Base-by-base conservation (phyloP, 92 coral and sea anemone genomes). In the Metridium senile region DNA sequence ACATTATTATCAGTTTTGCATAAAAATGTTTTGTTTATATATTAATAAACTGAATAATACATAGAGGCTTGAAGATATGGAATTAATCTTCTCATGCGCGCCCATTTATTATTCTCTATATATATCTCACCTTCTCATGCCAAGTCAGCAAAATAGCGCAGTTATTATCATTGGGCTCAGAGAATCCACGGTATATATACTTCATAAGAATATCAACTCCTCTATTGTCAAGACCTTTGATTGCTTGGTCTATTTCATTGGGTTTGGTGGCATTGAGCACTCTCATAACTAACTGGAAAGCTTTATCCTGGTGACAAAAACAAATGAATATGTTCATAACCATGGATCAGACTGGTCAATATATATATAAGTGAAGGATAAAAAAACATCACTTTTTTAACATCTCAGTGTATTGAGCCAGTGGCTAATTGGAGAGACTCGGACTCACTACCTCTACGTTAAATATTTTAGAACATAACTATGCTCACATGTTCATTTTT, bases 111-210 rank as follows among this genome's bases (percentile, higher is more conserved):
- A 39, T 39, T 13, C 13, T 39, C 49, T 4, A 39, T 39, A 39
- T 4, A 39, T 39, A 39, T 76, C 90, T 26, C 11, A 96, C 99
- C 93, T 88, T 96, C 49, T 96, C 99, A 85, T 96, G 99, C 97
- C 97, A 96, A 26, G 90, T 80, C 0, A 96, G 89, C 9, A 96
- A 82, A 30, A 80, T 39, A 46, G 93, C 96, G 75, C 99, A 89
- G 66, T 85, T 84, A 64, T 89, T 93, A 33, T 96, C 99, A 20
- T 87, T 68, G 26, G 99, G 93, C 52, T 96, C 87, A 10, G 90
- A 89, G 79, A 96, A 96, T 25, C 99, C 99, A 71, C 97, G 84
- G 74, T 96, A 96, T 53, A 96, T 82, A 69, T 96, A 96, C 72
- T 96, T 96, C 97, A 96, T 96, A 58, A 96, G 82, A 32, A 93